Base-by-base conservation (phyloP, 1,140 invertebrate species). In the Panagrolaimus sp. region DNA sequence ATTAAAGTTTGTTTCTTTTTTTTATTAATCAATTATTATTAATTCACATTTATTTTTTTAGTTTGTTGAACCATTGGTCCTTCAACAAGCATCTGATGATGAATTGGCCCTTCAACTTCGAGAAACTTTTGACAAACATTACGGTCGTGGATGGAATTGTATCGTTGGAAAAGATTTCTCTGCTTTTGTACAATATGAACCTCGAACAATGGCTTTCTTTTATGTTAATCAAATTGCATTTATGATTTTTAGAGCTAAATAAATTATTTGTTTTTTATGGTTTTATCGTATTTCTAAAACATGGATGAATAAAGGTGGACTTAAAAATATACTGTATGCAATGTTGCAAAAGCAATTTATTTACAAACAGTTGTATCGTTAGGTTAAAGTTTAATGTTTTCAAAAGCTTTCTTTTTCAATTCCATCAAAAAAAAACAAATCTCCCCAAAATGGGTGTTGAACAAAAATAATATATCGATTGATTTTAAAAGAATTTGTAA, bases 201-300 rank as follows among this genome's bases (percentile, higher is more conserved):
- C 52, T 21, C 52, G 17, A 0, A 58, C 52, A 21, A 21, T 58
- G 21, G 52, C 52, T 1, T 58, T 58, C n/a, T 58, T 58, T n/a
- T 58, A 58, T 28, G 52, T 58, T 12, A 28, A 58, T 58, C 52
- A 28, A 21, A 21, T 10, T 21, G 52, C 52, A 26, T 12, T 58
- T 14, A 58, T 58, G 52, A 58, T 58, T 24, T 58, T 21, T 28
- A 58, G 17, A 28, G 52, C 52, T 26, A 58, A 58, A 58, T 58
- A 14, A 58, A 28, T 17, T 26, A 28, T 2, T 2, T 26, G 21
- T 24, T 15, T 4, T 48, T 48, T 48, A 24, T 24, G 10, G 2
- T 48, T 4, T 48, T 4, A 38, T 38, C 7, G 32, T 38, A 7
- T 38, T 38, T 38, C 2, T 4, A 38, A 7, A 38, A 38, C 2